Percentiles rank a stretch among this genome's conserved stretches.
Evolutionary conservation across 2,888 invertebrate species (phyloP).

Genomic region (Tinea trinotella): DNA sequence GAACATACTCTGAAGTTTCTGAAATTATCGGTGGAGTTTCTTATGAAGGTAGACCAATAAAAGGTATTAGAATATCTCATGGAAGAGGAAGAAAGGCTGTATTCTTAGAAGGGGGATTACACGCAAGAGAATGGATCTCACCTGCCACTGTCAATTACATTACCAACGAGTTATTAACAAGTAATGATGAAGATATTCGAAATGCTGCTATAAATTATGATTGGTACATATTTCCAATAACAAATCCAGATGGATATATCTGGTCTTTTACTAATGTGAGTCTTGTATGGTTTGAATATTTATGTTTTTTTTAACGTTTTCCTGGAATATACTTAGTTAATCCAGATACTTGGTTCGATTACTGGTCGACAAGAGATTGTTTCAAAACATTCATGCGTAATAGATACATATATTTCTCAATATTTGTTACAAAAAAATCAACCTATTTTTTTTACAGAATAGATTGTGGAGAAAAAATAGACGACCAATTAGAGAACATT

Average conservation of each 20-base stretch:
- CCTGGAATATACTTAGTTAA: no score
- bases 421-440: no score
- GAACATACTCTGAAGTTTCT: slow-evolving; percentile 54
- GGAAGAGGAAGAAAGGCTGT: slow-evolving; percentile 19
- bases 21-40: slow-evolving; percentile 49
- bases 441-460: background rate
- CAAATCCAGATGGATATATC: slow-evolving; percentile 79
- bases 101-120: slow-evolving; percentile 73
- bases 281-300: background rate
- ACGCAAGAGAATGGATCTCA: slow-evolving; percentile 84
- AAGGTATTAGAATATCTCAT: slow-evolving; percentile 38
- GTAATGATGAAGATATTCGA: slow-evolving; percentile 50
- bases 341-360: no score
- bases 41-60: slow-evolving; percentile 48
- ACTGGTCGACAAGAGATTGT: no score
- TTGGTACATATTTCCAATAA: slow-evolving; percentile 81
- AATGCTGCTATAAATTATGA: slow-evolving; percentile 71
- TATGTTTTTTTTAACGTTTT: background rate
- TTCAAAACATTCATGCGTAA: no score
- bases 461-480: slow-evolving; percentile 79
- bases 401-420: no score
- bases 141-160: slow-evolving; percentile 75
- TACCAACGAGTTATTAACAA: slow-evolving; percentile 73
- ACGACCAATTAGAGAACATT: slow-evolving; percentile 31
- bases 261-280: slow-evolving; percentile 64